These are phyloP conservation scores for Eremobia ochroleuca DNA, from an alignment of 2,888 invertebrate genomes.

Conservation along the genomic window DNA sequence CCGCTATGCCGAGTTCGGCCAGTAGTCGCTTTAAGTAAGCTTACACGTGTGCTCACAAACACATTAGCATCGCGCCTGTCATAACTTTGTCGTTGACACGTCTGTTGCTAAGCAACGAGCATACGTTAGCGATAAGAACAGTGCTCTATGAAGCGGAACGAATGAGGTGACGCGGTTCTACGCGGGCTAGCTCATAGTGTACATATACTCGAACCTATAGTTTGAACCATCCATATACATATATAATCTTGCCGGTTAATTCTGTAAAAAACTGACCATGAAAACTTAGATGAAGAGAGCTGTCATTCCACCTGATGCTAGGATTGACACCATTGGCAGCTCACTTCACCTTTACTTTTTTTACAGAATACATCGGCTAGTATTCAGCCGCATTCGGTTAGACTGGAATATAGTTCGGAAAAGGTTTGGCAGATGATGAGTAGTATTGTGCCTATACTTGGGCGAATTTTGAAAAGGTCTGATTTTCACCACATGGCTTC, in stretches of 20 bases:
- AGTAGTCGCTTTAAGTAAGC: slow-evolving; percentile 21
- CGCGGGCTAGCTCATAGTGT: neutral
- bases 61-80: slow-evolving; percentile 24
- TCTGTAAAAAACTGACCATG: neutral
- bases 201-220: neutral
- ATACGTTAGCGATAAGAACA: slow-evolving; percentile 31
- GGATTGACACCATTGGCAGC: neutral
- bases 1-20: neutral
- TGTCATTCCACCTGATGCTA: neutral
- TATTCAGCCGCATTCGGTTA: neutral
- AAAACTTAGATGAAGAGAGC: neutral
- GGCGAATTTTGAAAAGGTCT: neutral
- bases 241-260: neutral
- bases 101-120: slow-evolving; percentile 40
- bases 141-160: slow-evolving; percentile 14
- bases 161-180: slow-evolving; percentile 1
- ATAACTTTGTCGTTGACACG: slow-evolving; percentile 27
- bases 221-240: neutral
- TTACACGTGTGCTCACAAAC: slow-evolving; percentile 8
- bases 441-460: neutral
- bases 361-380: neutral
- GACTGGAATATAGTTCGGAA: neutral
- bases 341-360: neutral
- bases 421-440: neutral
- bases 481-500: neutral